These are phyloP conservation scores for Hyperopisus bebe DNA, from an alignment of 2,113 vertebrate species.

Conservation along the genomic window DNA sequence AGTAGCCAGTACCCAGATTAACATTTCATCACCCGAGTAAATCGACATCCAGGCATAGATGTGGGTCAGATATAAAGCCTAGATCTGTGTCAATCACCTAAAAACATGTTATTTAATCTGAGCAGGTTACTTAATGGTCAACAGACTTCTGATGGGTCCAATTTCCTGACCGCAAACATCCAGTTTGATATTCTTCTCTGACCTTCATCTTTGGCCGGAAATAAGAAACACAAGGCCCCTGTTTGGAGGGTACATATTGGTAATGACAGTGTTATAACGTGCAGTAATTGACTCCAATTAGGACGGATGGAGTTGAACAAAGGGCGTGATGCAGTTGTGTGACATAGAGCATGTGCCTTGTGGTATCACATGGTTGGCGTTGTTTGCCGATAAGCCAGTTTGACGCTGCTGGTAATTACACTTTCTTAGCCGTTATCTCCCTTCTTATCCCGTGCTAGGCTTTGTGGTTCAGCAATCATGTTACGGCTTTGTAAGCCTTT, in stretches of 20 bases:
- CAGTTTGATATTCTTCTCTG: slow-evolving; percentile 62
- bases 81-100: neutral
- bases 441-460: slow-evolving; percentile 7
- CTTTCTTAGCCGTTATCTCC: neutral
- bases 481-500: slow-evolving; percentile 5
- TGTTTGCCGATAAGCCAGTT: neutral
- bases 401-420: neutral
- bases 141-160: neutral
- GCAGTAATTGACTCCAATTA: slow-evolving; percentile 16
- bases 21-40: neutral
- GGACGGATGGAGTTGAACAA: neutral
- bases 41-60: neutral
- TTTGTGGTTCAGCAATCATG: slow-evolving; percentile 17
- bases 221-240: slow-evolving; percentile 71
- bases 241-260: slow-evolving; percentile 43
- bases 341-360: neutral
- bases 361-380: neutral
- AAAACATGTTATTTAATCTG: neutral
- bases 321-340: neutral
- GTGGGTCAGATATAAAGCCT: neutral
- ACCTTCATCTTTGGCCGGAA: slow-evolving; percentile 73
- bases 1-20: neutral
- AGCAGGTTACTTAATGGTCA: neutral
- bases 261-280: slow-evolving; percentile 15
- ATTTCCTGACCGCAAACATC: neutral